Base-by-base conservation (phyloP, 2,797 vertebrate species). In the Bothrops alternatus region DNA sequence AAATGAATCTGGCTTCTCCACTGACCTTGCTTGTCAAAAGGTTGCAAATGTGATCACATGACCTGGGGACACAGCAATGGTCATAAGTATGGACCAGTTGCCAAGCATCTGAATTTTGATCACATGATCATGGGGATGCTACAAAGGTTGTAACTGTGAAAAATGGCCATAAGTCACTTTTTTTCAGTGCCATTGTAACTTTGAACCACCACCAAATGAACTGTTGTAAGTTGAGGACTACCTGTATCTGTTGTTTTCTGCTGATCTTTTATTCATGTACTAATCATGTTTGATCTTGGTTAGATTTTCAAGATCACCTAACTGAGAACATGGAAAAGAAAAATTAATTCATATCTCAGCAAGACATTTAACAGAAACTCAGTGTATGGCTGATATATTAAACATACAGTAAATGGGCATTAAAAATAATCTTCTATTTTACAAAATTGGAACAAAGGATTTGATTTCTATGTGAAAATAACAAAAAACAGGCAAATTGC, bases 331-430 rank as follows among this genome's bases (percentile, higher is more conserved):
- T 89, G 90, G 93, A 94, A 96, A 92, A 94, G 93, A 32, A 73
- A 93, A 87, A 91, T 90, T 94, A 92, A 56, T 91, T 96, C 56
- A 90, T 95, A 26, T 91, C 94, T 90, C 95, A 95, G 82, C 89
- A 93, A 89, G 69, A 42, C 92, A 88, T 90, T 56, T 92, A 95
- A 91, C 63, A 53, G 18, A 26, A 58, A 78, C 23, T 78, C 3
- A 82, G 20, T 55, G 61, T 82, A 50, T 63, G 14, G 12, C 53
- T 50, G 25, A 28, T 89, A 25, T 28, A 50, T n/a, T 63, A 89
- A 60, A 56, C 2, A 20, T 37, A 73, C 28, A 56, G 69, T 69
- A 55, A 53, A 28, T 25, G 2, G 42, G 58, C 28, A 4, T 42
- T 90, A 32, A 18, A 26, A 47, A 57, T 56, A 88, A 61, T 60